These are phyloP conservation scores for Grammomys dolichurus DNA, from an alignment of 2,113 vertebrate species.

Conservation along the genomic window DNA sequence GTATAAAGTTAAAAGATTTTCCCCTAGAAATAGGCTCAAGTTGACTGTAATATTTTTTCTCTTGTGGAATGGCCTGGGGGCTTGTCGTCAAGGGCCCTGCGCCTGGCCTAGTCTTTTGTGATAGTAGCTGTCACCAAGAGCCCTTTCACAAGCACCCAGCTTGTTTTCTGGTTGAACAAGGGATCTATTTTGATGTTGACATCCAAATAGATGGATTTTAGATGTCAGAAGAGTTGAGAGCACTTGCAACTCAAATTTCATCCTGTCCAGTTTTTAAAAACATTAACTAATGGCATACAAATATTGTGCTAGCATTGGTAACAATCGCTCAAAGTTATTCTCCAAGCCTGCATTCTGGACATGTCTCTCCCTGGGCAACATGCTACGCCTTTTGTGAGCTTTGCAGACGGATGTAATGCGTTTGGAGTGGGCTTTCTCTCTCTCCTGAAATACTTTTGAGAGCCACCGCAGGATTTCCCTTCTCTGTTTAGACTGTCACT, in stretches of 20 bases:
- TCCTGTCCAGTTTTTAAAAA: background rate
- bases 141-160: background rate
- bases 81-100: background rate
- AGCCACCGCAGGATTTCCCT: background rate
- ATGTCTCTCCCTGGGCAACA: background rate
- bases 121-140: background rate
- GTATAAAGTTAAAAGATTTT: background rate
- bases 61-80: background rate
- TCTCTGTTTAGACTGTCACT: conserved; percentile 10
- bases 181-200: background rate
- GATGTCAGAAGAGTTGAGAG: background rate
- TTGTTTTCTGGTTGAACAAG: background rate
- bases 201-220: background rate
- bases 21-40: background rate
- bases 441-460: background rate
- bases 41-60: background rate
- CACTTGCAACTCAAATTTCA: background rate
- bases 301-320: background rate
- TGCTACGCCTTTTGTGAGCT: background rate
- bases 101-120: rapidly evolving
- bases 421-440: conserved; percentile 29
- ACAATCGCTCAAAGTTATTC: background rate
- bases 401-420: background rate
- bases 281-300: background rate
- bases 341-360: conserved; percentile 11